Base-by-base conservation (phyloP, 2,888 invertebrate species). In the Lasioglossum calceatum region DNA sequence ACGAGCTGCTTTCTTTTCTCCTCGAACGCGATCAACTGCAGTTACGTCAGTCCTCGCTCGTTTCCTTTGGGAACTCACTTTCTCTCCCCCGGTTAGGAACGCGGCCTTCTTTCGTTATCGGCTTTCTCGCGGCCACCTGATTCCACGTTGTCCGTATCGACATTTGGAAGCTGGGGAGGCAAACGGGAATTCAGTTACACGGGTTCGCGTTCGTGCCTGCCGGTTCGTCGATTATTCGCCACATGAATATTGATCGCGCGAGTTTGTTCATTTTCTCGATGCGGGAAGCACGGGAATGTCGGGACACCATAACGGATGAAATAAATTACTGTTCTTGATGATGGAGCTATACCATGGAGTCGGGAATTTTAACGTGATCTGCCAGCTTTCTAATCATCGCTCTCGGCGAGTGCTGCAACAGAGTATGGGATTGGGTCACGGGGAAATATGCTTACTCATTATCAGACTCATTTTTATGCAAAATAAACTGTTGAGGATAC, bases 31-130 rank as follows among this genome's bases (percentile, higher is more conserved):
- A 61, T 19, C 47, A 76, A 71, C 76, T 64, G 54, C 42, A 42
- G 76, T 84, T 81, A 77, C 77, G 47, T 82, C 77, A 74, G 8
- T 44, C 61, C 19, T 47, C 36, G n/a, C 8, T 7, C 77, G 64
- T 50, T 42, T 75, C 75, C 58, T 83, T 83, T 32, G 32, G 54
- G 71, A 83, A 64, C 83, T 42, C 74, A 70, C 50, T 54, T 44
- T 88, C 84, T 90, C 90, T 90, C 88, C 83, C 81, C 36, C 27
- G 58, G 76, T 83, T 71, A 23, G 71, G 71, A 42, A 42, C 42
- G 27, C 70, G 77, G 39, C 61, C 79, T 71, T 74, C 67, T 71
- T 88, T 80, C 77, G 42, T 54, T 32, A 19, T 19, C 50, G 44
- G 61, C 61, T 64, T 82, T 74, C 77, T 58, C 64, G 36, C 47